These are phyloP conservation scores for Pachyramphus minor DNA, from an alignment of 2,113 vertebrate genomes.

Conservation along the genomic window DNA sequence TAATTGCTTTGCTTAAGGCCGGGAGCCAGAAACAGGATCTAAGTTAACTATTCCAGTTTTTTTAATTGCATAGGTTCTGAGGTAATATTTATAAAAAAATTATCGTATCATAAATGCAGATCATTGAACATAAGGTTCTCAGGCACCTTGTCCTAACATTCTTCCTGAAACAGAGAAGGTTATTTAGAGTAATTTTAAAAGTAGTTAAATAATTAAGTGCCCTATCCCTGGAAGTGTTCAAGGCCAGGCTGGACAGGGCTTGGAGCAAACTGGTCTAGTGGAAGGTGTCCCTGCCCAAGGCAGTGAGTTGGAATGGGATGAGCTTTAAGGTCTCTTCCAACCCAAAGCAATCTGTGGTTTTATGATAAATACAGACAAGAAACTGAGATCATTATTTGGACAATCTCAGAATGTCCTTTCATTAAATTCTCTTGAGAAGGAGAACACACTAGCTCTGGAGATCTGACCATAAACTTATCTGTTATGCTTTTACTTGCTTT, in stretches of 20 bases:
- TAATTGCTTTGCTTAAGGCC: neutral
- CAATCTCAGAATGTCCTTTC: neutral
- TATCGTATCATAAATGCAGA: neutral
- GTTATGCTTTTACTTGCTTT: neutral
- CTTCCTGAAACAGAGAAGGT: neutral
- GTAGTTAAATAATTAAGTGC: neutral
- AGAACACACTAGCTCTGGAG: neutral
- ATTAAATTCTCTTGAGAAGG: neutral
- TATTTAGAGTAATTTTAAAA: neutral
- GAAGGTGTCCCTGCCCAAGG: neutral
- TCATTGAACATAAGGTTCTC: neutral
- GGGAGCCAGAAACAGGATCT: neutral
- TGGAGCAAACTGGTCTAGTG: neutral
- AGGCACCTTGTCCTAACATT: neutral
- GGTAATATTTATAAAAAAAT: neutral
- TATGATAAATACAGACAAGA: neutral
- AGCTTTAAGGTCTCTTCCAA: neutral
- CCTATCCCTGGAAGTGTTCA: neutral
- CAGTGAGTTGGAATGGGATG: neutral
- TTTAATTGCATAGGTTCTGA: constrained; percentile 2
- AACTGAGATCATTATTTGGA: neutral
- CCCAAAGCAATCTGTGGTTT: neutral
- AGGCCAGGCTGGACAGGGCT: neutral
- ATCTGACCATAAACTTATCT: neutral
- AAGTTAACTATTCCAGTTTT: neutral